Conservation (phyloP, 1,140 invertebrate species). For the Lasaia peninsularis region DNA sequence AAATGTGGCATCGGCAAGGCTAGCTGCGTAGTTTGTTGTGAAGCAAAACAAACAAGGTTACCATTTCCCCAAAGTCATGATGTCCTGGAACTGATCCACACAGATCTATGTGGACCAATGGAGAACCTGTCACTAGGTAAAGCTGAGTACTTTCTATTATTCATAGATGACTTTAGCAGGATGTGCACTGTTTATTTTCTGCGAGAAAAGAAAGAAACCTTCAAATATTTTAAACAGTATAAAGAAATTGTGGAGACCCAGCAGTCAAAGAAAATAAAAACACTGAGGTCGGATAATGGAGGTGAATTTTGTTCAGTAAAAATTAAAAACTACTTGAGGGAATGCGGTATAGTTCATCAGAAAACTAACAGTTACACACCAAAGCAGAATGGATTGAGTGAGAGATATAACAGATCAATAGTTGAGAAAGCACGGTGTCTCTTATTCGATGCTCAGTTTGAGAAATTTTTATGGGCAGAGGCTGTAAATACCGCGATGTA, state of each 20-base stretch:
- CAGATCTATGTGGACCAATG: constrained; percentile 27
- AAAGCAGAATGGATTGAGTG: constrained; percentile 2
- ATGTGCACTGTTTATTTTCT: constrained; percentile 29
- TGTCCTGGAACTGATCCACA: constrained; percentile 26
- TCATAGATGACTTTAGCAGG: constrained; percentile 29
- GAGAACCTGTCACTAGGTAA: constrained; percentile 22
- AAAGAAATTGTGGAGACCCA: constrained; percentile 22
- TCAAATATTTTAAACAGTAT: constrained; percentile 27
- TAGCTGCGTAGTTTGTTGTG: constrained; percentile 27
- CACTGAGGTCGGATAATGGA: constrained; percentile 11
- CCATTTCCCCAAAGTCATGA: constrained; percentile 19
- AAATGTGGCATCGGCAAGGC: constrained; percentile 13
- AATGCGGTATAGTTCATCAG: constrained; percentile 11
- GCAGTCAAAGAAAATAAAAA: constrained; percentile 13
- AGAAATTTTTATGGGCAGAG: constrained; percentile 13
- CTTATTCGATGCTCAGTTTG: constrained; percentile 6
- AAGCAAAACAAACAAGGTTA: constrained; percentile 28
- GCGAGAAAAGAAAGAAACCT: constrained; percentile 21
- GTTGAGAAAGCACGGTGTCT: constrained; percentile 10
- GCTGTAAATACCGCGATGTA: constrained; percentile 22
- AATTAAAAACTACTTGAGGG: neutral
- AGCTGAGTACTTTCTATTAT: constrained; percentile 23
- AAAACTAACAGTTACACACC: constrained; percentile 9
- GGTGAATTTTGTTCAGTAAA: constrained; percentile 13
- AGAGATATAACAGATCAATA: constrained; percentile 14